A percentile compares a stretch with the other conserved stretches of the same genome.
Conservation (phyloP, 1,140 invertebrate species). For the Heliconius hermathena region DNA sequence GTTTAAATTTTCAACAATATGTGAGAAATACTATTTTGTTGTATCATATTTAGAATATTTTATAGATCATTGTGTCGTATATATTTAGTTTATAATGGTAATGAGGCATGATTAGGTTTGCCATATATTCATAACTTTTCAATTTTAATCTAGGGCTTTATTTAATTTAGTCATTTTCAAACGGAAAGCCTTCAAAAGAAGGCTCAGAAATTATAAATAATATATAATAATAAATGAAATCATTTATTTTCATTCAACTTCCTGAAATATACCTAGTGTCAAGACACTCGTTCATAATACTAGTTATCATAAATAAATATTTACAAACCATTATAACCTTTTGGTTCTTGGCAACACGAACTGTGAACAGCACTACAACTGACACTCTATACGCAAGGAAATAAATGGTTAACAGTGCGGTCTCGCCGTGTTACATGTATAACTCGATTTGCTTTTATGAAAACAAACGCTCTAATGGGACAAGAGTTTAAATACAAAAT, state of each 20-base stretch:
- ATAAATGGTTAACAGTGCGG: slow-evolving; percentile 67
- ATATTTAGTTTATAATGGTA: no score
- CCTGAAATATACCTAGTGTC: no score
- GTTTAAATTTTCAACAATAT: slow-evolving; percentile 18
- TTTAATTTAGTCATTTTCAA: no score
- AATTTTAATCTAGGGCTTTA: no score
- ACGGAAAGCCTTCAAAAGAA: no score
- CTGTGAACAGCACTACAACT: neutral
- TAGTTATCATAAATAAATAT: slow-evolving; percentile 3
- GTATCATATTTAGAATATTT: neutral
- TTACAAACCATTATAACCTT: slow-evolving; percentile 10
- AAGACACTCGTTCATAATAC: no score
- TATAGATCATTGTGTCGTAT: no score
- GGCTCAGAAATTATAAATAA: no score
- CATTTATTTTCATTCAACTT: no score
- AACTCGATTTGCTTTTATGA: slow-evolving; percentile 76
- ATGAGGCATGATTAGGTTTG: no score
- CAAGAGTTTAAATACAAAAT: slow-evolving; percentile 67
- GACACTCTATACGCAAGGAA: slow-evolving; percentile 55
- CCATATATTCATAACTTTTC: no score
- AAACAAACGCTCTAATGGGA: slow-evolving; percentile 63
- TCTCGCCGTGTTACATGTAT: slow-evolving; percentile 61
- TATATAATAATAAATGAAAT: no score
- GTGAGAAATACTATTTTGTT: neutral
- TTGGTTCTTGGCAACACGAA: slow-evolving; percentile 5